Base-by-base conservation (phyloP, 92 coral and sea anemone species). In the Phenganax marumi region DNA sequence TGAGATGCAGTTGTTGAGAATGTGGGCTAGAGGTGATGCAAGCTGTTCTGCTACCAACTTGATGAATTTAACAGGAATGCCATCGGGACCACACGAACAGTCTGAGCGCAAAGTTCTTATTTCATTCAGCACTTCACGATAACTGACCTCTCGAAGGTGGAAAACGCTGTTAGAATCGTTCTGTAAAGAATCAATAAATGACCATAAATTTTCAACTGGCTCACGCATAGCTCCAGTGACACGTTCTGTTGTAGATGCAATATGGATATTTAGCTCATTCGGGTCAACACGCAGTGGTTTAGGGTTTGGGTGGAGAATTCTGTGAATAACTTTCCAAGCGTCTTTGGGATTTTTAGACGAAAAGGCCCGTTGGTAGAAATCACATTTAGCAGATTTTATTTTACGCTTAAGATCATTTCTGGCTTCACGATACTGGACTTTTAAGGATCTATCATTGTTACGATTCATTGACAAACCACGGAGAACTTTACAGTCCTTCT, bases 311-410 rank as follows among this genome's bases (percentile, higher is more conserved):
- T 56, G 63, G 63, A 56, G 63, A 13, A 56, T 56, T 19, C 63
- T 68, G 70, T 86, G 79, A 25, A 80, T 81, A 12, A 86, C 86
- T 54, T 73, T 43, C 89, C 86, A 86, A 14, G 72, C 81, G 58
- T 57, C 75, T 26, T 56, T 56, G 6, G 63, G 21, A 4, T 56
- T 56, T 19, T 14, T 0, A 19, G 63, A 56, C 7, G 63, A 56
- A 14, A 56, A 19, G 16, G 63, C 63, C 8, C 63, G 63, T 2
- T 56, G 17, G 63, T 56, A 56, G 63, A 56, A 56, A 13, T 56
- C 63, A 56, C 63, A 19, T 19, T 56, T 56, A 56, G 21, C 21
- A 13, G 16, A 13, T 19, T 19, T 56, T 14, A 56, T 56, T 13
- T 13, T 13, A 19, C 17, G 21, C 21, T 0, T 56, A 13, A 56